Evolutionary conservation across 2,113 vertebrate species (phyloP).

Genomic region (Bubo scandiacus): DNA sequence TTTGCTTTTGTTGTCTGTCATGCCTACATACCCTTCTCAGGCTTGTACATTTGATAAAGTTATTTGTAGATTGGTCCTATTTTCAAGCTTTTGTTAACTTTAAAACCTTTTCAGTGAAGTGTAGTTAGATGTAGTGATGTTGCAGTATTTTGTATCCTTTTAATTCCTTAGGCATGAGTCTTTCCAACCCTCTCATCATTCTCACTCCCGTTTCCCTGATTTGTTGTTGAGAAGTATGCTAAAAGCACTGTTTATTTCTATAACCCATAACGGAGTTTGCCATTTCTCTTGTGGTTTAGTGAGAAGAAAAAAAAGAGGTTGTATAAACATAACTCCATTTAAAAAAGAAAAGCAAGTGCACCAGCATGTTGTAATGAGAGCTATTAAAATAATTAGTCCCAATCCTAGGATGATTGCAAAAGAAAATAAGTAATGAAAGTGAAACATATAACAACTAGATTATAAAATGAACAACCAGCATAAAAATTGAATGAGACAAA

Average conservation of each 20-base stretch:
- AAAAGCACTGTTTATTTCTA: background rate
- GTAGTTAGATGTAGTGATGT: background rate
- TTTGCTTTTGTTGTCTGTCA: background rate
- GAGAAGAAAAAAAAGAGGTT: background rate
- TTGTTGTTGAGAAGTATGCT: background rate
- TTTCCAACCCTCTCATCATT: background rate
- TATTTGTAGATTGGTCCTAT: background rate
- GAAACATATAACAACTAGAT: slow-evolving; percentile 21
- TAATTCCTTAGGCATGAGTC: background rate
- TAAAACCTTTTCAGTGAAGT: background rate
- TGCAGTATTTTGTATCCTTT: background rate
- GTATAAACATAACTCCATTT: slow-evolving; percentile 18
- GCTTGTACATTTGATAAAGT: background rate
- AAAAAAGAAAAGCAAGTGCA: slow-evolving; percentile 37
- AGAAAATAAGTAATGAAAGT: slow-evolving; percentile 55
- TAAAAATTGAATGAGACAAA: slow-evolving; percentile 41
- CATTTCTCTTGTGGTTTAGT: background rate
- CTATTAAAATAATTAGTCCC: slow-evolving; percentile 66
- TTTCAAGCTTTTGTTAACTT: background rate
- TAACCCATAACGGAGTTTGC: background rate
- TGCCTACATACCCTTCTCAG: background rate
- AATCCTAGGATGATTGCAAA: slow-evolving; percentile 35
- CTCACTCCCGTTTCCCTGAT: background rate
- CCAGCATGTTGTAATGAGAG: slow-evolving; percentile 33
- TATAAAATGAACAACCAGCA: slow-evolving; percentile 41